Evolutionary conservation across 2,888 invertebrate species (phyloP), one percentile per base, ranked within the genome.

Genomic region (Cataglyphis livida): DNA sequence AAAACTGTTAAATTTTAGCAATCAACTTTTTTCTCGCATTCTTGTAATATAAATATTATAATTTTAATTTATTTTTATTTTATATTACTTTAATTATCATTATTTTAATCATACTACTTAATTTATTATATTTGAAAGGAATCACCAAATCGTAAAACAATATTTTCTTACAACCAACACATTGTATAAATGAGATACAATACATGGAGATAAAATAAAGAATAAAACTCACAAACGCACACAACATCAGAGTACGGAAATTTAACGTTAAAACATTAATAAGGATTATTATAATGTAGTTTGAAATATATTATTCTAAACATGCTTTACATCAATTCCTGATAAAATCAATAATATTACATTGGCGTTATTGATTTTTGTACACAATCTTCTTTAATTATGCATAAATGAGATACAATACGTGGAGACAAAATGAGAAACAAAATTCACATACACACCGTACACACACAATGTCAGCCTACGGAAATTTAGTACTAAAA

Each of bases 261-360:
- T 76, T 76, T 66, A 68, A 68, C 41, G n/a, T n/a, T 76, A 54
- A 76, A 76, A 76, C 7, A n/a, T 68, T 76, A 54, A 76, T 68
- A 35, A 25, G 21, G 18, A 38, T 75, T 64, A 62, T 51, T 21
- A 32, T 44, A 38, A 51, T 28, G 12, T 25, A 54, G n/a, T 68
- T 68, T 68, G 28, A 76, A 25, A 76, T 54, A 25, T 7, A 54
- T 48, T 35, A 3, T 48, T 35, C 66, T 12, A 35, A 64, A 61
- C 51, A 25, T 28, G 66, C 51, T 51, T 54, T 51, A 75, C 35
- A 66, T 65, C n/a, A 54, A 54, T 28, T 74, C 32, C 32, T 35
- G 38, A 54, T 35, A 1, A 51, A 6, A 76, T 66, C 54, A 66
- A 76, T 76, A 65, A 76, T 76, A 76, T 66, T 66, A 57, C n/a